Evolutionary conservation across 2,113 vertebrate species (phyloP).

Genomic region (Zosterops pallidus): DNA sequence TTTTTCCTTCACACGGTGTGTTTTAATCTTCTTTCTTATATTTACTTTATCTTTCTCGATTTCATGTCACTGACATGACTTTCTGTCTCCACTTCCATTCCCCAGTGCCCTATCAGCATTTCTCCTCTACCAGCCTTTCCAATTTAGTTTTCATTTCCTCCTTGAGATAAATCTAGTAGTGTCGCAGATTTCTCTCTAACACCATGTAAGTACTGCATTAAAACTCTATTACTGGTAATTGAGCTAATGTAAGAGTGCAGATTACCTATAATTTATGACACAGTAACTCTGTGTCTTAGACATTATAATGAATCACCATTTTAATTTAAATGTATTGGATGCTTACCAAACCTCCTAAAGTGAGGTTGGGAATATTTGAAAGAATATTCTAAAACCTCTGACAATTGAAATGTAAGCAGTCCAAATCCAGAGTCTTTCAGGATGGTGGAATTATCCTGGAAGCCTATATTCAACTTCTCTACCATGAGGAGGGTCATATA

Average conservation of each 20-base stretch:
- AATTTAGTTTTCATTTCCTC: conserved; percentile 59
- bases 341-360: conserved; percentile 56
- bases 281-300: conserved; percentile 70
- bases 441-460: not conserved
- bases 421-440: conserved; percentile 8
- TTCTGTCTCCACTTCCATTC: not conserved
- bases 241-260: conserved; percentile 74
- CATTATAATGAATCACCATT: conserved; percentile 68
- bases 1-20: not conserved
- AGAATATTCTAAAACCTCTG: conserved; percentile 14
- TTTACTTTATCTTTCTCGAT: not conserved
- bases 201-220: conserved; percentile 76
- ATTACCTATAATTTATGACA: conserved; percentile 78
- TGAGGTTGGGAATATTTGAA: conserved; percentile 31
- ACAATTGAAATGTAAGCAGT: conserved; percentile 21
- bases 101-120: not conserved
- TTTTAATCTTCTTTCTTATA: not conserved
- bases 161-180: conserved; percentile 62
- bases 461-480: not conserved
- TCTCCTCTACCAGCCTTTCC: conserved; percentile 15
- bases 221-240: conserved; percentile 79
- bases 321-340: conserved; percentile 74
- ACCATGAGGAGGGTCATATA: not conserved
- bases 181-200: conserved; percentile 63
- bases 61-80: not conserved